phyloP scores from a whole-genome alignment of 2,888 invertebrate species.

The Isotomurus palustris region DNA sequence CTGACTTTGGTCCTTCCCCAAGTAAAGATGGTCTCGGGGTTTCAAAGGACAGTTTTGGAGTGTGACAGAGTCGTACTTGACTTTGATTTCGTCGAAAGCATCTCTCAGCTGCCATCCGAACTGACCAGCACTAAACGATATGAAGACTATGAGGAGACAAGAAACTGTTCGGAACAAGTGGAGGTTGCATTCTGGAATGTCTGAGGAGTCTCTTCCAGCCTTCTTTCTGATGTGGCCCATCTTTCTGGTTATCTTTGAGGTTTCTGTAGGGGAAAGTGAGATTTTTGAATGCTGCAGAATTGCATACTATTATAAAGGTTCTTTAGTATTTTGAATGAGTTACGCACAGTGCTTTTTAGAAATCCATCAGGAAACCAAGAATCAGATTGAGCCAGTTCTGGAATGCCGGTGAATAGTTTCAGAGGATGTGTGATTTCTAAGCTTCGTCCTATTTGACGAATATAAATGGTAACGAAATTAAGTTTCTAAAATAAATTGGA shows the following conservation, averaged over 20 bases:
- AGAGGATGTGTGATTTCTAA: too few species aligned
- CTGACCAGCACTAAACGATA: conserved; percentile 56
- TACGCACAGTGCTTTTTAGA: not conserved
- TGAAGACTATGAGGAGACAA: conserved; percentile 23
- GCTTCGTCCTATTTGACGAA: too few species aligned
- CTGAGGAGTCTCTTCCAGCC: too few species aligned
- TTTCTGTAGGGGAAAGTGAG: not conserved
- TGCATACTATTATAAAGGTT: too few species aligned
- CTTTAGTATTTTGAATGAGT: not conserved
- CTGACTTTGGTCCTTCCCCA: conserved; percentile 55
- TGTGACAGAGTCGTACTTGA: conserved; percentile 75
- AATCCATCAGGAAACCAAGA: too few species aligned
- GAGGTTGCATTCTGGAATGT: conserved; percentile 2
- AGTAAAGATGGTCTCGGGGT: conserved; percentile 73
- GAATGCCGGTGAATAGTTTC: too few species aligned
- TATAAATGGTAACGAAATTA: too few species aligned
- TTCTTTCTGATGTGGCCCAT: not conserved
- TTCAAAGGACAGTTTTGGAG: conserved; percentile 85
- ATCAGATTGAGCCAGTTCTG: too few species aligned
- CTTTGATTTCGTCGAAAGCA: conserved; percentile 80
- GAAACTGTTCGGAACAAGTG: conserved; percentile 10
- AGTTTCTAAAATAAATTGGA: too few species aligned
- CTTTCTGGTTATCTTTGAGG: not conserved
- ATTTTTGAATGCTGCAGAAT: too few species aligned
- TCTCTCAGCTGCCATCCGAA: conserved; percentile 90